phyloP scores from a whole-genome alignment of 2,113 vertebrate genomes.

The Periophthalmus modestus region DNA sequence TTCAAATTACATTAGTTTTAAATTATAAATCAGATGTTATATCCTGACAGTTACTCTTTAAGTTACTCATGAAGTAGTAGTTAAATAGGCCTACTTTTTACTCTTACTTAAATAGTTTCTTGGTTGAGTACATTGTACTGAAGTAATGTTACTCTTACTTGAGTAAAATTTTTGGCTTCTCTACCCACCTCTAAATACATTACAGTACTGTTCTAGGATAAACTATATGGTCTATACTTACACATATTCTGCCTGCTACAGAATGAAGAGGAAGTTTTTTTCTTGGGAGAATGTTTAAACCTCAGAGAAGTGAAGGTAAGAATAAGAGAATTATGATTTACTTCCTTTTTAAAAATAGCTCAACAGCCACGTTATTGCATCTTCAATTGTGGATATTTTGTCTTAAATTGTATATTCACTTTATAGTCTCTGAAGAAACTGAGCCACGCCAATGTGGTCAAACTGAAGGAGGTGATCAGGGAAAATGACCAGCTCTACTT shows the following conservation, averaged over 20 bases:
- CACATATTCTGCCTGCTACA: constrained; percentile 42
- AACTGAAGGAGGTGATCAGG: constrained; percentile 91
- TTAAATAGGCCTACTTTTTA: no score
- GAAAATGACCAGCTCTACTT: constrained; percentile 95
- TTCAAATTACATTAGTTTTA: no score
- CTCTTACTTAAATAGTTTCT: no score
- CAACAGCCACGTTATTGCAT: background rate
- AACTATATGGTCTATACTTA: background rate
- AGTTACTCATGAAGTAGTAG: no score
- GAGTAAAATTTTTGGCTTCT: no score
- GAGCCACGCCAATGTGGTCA: constrained; percentile 91
- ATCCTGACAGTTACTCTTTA: no score
- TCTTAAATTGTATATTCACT: background rate
- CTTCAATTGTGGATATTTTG: background rate
- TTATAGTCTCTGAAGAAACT: constrained; percentile 90
- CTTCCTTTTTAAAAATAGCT: no score
- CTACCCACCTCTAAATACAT: background rate
- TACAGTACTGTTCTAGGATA: background rate
- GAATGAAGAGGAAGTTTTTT: constrained; percentile 97
- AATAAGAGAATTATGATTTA: background rate
- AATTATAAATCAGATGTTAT: no score
- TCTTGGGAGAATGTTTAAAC: constrained; percentile 96
- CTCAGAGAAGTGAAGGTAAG: constrained; percentile 93
- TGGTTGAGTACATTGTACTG: no score
- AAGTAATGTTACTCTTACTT: no score